Base-by-base conservation (phyloP, 1,140 invertebrate species). In the Phthorimaea operculella region DNA sequence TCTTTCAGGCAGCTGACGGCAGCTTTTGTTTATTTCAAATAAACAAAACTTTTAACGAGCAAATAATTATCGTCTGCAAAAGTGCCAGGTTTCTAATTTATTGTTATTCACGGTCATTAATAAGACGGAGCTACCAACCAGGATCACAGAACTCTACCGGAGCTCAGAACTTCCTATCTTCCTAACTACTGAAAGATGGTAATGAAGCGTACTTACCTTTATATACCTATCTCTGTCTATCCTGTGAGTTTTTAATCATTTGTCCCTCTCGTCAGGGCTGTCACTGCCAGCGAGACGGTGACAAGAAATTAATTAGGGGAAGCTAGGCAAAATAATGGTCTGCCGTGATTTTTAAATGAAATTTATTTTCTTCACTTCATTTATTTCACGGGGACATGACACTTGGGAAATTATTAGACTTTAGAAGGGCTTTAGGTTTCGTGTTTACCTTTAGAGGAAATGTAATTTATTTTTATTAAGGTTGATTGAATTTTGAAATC, bases 241-340 rank as follows among this genome's bases (percentile, higher is more conserved):
- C 64, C 12, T 33, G n/a, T 44, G 17, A 2, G 8, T 14, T 34
- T 15, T 51, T 4, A 10, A 47, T 71, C n/a, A 33, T 21, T 51
- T 50, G 56, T 79, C 78, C 62, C 64, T 49, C 33, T 79, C 70
- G 28, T 9, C 44, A 58, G 51, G 59, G 66, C 76, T 83, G 80
- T 81, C 75, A 83, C 63, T 60, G 65, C 65, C 79, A 76, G 66
- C 72, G 66, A 70, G 76, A 77, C 79, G 79, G 77, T 82, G 80
- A 83, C 80, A 81, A 76, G 80, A 82, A 83, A 83, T 83, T 83
- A 83, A 83, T 83, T 83, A 83, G 77, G 80, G 75, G 44, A 81
- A 76, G 70, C 73, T 64, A 55, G 68, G 67, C 70, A 78, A 79
- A 83, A 82, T 82, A 83, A 83, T 83, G 79, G 78, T 74, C 59